phyloP scores from a whole-genome alignment of 2,113 vertebrate species.

The Balaeniceps rex region DNA sequence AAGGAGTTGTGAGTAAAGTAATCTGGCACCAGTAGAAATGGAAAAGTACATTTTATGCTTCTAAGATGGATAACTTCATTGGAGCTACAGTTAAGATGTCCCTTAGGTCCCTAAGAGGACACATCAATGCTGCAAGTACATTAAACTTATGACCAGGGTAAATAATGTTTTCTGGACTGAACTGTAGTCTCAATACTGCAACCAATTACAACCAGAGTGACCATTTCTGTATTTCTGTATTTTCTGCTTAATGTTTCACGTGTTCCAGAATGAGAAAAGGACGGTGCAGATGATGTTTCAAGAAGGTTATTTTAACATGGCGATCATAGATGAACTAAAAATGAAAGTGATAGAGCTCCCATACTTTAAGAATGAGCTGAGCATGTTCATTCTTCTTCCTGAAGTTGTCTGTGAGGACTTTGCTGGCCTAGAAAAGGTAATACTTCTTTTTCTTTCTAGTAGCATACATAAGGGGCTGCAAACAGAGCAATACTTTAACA shows the following conservation, averaged over 20 bases:
- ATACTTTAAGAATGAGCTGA: constrained; percentile 76
- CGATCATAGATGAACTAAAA: constrained; percentile 51
- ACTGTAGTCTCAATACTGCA: not conserved
- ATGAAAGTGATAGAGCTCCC: constrained; percentile 83
- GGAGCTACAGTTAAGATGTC: not conserved
- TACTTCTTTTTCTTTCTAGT: not conserved
- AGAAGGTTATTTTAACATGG: constrained; percentile 66
- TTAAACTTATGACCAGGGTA: not conserved
- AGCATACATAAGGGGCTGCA: not conserved
- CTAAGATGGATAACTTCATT: not conserved
- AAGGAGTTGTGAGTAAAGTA: not conserved
- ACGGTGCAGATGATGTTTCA: constrained; percentile 83
- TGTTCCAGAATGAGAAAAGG: constrained; percentile 71
- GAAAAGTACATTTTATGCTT: not conserved
- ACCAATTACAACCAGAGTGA: not conserved
- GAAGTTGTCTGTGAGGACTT: not conserved
- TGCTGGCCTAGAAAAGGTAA: constrained; percentile 56
- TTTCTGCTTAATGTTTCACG: not conserved
- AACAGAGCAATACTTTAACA: not conserved
- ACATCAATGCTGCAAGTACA: not conserved
- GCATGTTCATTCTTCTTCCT: constrained; percentile 86
- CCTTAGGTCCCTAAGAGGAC: too few species aligned
- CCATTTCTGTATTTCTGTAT: not conserved
- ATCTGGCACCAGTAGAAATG: not conserved
- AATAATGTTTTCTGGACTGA: not conserved